Evolutionary conservation across 2,113 vertebrate genomes (phyloP).

Genomic region (Callionymus lyra): DNA sequence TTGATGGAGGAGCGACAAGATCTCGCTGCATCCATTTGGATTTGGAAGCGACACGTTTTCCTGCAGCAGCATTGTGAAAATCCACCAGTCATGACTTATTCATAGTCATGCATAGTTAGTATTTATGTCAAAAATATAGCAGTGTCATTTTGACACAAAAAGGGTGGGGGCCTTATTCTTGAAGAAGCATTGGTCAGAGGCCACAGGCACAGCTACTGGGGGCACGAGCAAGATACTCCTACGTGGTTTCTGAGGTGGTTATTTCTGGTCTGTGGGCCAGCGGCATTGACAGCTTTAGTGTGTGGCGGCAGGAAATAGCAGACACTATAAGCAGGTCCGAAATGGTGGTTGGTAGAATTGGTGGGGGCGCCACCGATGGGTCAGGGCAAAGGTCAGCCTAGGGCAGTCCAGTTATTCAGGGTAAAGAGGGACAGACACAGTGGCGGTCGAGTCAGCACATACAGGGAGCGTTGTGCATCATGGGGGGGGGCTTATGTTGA

Average conservation of each 20-base stretch:
- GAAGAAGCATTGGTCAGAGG: slow-evolving; percentile 22
- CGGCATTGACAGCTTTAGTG: slow-evolving; percentile 39
- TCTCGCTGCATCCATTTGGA: too few relatives aligned
- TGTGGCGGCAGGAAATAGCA: slow-evolving; percentile 33
- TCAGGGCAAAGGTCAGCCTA: slow-evolving; percentile 18
- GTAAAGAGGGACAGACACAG: slow-evolving; percentile 10
- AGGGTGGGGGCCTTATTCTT: slow-evolving; percentile 10
- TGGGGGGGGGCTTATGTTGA: too few relatives aligned
- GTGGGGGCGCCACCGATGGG: slow-evolving; percentile 9
- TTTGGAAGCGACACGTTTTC: too few relatives aligned
- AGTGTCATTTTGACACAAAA: slow-evolving; percentile 2
- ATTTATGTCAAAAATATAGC: too few relatives aligned
- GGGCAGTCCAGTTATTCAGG: slow-evolving; percentile 32
- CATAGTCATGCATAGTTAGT: too few relatives aligned
- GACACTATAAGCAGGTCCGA: slow-evolving; percentile 12
- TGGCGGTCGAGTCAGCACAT: background rate
- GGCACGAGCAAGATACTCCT: slow-evolving; percentile 21
- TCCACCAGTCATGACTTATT: too few relatives aligned
- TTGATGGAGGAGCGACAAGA: too few relatives aligned
- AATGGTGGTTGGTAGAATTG: slow-evolving; percentile 4
- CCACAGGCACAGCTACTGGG: slow-evolving; percentile 24
- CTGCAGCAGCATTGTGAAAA: too few relatives aligned
- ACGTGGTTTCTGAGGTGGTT: slow-evolving; percentile 27
- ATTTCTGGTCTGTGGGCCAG: slow-evolving; percentile 33
- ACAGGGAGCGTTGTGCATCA: background rate